Percentiles rank a stretch among this genome's conserved stretches.
These are phyloP conservation scores for Rhopalosiphum padi DNA, from an alignment of 1,140 invertebrate genomes.

Conservation along the genomic window DNA sequence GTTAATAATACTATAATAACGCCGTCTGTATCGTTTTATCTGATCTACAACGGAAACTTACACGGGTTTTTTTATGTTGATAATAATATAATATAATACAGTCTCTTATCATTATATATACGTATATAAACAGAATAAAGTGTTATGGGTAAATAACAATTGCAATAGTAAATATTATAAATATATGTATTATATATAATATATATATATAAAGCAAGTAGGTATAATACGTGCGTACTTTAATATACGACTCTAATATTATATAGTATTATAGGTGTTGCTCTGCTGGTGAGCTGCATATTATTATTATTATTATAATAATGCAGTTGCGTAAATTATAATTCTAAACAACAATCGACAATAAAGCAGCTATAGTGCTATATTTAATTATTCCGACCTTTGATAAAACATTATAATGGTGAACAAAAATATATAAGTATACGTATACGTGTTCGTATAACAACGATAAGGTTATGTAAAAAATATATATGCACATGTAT, in stretches of 20 bases:
- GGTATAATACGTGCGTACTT: background rate
- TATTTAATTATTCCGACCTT: background rate
- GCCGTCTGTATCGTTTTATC: background rate
- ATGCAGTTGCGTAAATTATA: background rate
- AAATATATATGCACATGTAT: background rate
- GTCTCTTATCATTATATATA: background rate
- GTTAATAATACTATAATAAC: background rate
- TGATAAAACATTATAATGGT: background rate
- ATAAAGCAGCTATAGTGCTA: background rate
- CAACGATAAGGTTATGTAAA: background rate
- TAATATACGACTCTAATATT: background rate
- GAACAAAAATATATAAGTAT: background rate
- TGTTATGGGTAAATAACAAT: background rate
- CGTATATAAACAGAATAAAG: background rate
- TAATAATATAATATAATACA: background rate
- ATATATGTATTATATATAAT: no score
- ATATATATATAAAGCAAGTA: no score
- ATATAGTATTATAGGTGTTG: background rate
- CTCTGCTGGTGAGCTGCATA: background rate
- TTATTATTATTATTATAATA: background rate
- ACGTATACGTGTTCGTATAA: no score
- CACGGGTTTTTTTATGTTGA: background rate
- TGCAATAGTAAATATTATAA: background rate
- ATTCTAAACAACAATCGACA: background rate
- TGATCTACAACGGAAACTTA: background rate